These are phyloP conservation scores for Centrocercus urophasianus DNA, from an alignment of 2,113 vertebrate species.

Conservation along the genomic window DNA sequence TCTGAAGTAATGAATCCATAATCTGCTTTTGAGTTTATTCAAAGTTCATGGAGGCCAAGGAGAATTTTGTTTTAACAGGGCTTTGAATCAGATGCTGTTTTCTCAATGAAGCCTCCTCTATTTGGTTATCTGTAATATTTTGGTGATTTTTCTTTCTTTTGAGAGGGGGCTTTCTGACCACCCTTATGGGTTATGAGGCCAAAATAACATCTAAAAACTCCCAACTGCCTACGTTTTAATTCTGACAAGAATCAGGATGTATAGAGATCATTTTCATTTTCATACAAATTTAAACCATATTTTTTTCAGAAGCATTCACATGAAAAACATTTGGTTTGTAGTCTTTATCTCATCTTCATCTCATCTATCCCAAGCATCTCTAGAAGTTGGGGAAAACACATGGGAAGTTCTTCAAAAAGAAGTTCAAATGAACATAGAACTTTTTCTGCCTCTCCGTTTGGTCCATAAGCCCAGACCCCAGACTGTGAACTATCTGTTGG, in stretches of 20 bases:
- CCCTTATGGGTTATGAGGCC: neutral
- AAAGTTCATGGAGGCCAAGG: slow-evolving; percentile 4
- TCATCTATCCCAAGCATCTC: neutral
- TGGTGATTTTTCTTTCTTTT: neutral
- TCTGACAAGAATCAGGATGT: neutral
- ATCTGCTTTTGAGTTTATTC: slow-evolving; percentile 23
- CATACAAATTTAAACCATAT: neutral
- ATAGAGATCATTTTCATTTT: neutral
- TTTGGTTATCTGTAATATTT: neutral
- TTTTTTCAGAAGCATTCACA: neutral
- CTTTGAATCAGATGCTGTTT: neutral
- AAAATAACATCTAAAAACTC: neutral
- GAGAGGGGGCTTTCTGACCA: neutral
- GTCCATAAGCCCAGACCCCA: neutral
- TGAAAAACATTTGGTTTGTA: neutral
- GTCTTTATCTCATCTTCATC: neutral
- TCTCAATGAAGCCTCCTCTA: neutral
- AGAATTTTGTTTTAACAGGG: neutral
- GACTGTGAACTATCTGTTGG: neutral
- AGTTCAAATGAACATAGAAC: neutral
- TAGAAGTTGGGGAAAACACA: neutral
- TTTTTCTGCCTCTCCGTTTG: neutral
- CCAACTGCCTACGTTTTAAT: neutral
- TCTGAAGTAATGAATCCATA: neutral
- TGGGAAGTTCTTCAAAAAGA: neutral